A percentile compares a stretch with the other conserved stretches of the same genome.
These are phyloP conservation scores for Chlamydotis undulata DNA, from an alignment of 2,113 vertebrate genomes.

Conservation along the genomic window DNA sequence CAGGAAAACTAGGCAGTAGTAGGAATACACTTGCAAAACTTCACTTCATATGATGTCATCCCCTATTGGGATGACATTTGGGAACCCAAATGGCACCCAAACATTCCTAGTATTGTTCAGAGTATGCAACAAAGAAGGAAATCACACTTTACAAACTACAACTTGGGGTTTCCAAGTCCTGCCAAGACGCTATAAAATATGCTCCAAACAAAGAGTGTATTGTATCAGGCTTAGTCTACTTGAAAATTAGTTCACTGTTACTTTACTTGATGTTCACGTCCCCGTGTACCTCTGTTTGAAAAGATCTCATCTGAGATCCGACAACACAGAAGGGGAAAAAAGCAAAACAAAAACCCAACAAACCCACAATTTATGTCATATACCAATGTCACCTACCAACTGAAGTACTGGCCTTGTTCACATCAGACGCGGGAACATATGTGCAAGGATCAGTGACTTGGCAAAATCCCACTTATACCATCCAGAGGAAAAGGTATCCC, in stretches of 20 bases:
- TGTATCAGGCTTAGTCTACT: not conserved
- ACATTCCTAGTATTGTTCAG: not conserved
- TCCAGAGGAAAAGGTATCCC: not conserved
- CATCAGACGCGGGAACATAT: not conserved
- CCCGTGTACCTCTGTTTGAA: not conserved
- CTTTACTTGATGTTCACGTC: not conserved
- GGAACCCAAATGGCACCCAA: not conserved
- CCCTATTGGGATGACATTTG: not conserved
- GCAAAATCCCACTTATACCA: not conserved
- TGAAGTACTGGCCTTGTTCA: not conserved
- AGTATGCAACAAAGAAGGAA: not conserved
- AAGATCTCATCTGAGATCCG: not conserved
- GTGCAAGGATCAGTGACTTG: not conserved
- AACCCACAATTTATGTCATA: not conserved
- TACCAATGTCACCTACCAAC: not conserved
- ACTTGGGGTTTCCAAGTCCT: not conserved
- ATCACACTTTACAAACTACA: not conserved
- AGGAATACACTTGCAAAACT: not conserved
- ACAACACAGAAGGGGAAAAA: fast-evolving
- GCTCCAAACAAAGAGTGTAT: not conserved
- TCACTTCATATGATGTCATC: not conserved
- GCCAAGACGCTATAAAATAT: not conserved
- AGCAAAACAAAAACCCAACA: not conserved
- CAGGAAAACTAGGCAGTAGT: not conserved
- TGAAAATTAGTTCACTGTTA: not conserved